Conservation (phyloP, 2,797 vertebrate genomes). For the Odontamblyopus rebecca region DNA sequence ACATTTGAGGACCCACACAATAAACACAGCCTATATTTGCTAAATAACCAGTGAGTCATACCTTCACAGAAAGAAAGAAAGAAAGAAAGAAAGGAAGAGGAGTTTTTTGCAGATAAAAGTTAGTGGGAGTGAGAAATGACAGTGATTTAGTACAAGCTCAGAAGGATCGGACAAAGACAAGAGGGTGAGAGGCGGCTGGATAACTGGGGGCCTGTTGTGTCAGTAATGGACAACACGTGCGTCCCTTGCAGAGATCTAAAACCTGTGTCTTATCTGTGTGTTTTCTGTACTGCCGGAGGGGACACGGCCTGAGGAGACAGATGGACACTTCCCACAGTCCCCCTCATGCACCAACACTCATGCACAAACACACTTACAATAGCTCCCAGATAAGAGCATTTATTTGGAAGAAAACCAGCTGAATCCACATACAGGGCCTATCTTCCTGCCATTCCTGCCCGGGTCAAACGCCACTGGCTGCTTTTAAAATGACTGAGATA, state of each 20-base stretch:
- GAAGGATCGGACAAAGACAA: background rate
- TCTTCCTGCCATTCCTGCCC: slow-evolving; percentile 13
- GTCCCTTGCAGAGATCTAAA: slow-evolving; percentile 44
- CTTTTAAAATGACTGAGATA: slow-evolving; percentile 50
- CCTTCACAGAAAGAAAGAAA: background rate
- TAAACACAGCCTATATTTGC: background rate
- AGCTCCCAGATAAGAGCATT: slow-evolving; percentile 62
- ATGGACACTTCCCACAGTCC: slow-evolving; percentile 48
- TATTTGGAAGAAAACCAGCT: slow-evolving; percentile 54
- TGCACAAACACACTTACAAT: slow-evolving; percentile 51
- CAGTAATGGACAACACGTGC: slow-evolving; percentile 68
- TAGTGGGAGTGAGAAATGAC: background rate
- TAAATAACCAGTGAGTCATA: background rate
- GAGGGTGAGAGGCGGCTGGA: slow-evolving; percentile 25
- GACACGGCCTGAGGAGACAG: slow-evolving; percentile 45
- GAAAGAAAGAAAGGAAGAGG: background rate
- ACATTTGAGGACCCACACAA: background rate
- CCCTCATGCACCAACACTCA: slow-evolving; percentile 30
- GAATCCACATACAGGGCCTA: slow-evolving; percentile 55
- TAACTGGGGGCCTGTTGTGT: slow-evolving; percentile 56
- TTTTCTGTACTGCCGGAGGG: slow-evolving; percentile 33
- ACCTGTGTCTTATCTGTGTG: slow-evolving; percentile 60
- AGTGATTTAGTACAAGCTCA: slow-evolving; percentile 2
- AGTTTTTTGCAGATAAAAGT: background rate
- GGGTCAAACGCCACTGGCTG: slow-evolving; percentile 44